Base-by-base conservation (phyloP, 2,797 vertebrate genomes). In the Micropoecilia bifurca region DNA sequence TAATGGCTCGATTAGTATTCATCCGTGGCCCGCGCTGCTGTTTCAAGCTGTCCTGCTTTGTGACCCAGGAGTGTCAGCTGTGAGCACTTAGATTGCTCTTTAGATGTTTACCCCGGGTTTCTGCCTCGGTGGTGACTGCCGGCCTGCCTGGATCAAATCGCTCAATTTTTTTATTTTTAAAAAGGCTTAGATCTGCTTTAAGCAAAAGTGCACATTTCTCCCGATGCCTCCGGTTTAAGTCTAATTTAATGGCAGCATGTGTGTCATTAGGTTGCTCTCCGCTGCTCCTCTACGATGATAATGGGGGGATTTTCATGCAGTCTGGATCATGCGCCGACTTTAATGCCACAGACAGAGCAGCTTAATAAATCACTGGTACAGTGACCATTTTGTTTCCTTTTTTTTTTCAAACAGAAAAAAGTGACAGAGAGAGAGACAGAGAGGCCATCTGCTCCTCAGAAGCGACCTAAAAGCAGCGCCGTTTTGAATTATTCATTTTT, bases 401-500 rank as follows among this genome's bases (percentile, higher is more conserved):
- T 77, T 80, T 63, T 14, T 22, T 22, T 22, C 41, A 71, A 36
- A 53, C 72, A 25, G 14, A 74, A 63, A 53, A 71, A 63, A 48
- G 57, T 59, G n/a, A 28, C 25, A n/a, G 25, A 55, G 57, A 59
- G 55, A 59, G 8, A 55, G 48, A 57, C 0, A 71, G 13, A 59
- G 25, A 75, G 16, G 69, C 92, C 91, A 93, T 94, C 90, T 93
- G 92, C 90, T 92, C 83, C 84, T 76, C 59, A 73, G 80, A 90
- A 82, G 78, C 80, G 47, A 91, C 87, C 89, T 92, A 91, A 94
- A 92, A 93, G 93, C 91, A 83, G 79, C 48, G 20, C 69, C 71
- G 59, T 84, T 91, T 87, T 95, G 87, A 94, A 95, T 94, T 86
- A 95, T 95, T 95, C 86, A 94, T 94, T 90, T 41, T 50, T 53